These are phyloP conservation scores for Drosophila quadrilineata DNA, from an alignment of 1,140 invertebrate genomes.

Conservation along the genomic window DNA sequence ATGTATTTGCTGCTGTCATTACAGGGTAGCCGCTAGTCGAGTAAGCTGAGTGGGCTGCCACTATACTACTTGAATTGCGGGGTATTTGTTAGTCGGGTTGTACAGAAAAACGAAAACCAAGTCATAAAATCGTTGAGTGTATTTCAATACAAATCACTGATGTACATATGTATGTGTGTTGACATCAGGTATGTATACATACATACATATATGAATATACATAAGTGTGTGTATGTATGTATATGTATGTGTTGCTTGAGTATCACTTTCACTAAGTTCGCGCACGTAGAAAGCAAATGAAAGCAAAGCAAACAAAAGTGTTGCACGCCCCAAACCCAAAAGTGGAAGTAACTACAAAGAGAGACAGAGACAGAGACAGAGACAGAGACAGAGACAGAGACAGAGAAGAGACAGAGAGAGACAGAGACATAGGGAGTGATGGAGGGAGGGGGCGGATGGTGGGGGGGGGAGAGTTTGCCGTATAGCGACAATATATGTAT, in stretches of 20 bases:
- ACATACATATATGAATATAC: too few relatives aligned
- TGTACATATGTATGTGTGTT: slow-evolving; percentile 32
- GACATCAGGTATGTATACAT: too few relatives aligned
- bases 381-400: slow-evolving; percentile 1
- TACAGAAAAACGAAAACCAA: too few relatives aligned
- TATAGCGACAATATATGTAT: background rate
- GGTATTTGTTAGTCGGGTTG: too few relatives aligned
- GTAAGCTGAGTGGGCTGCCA: too few relatives aligned
- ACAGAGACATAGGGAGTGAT: slow-evolving; percentile 11
- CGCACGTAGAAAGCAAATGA: slow-evolving; percentile 75
- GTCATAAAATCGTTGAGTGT: too few relatives aligned
- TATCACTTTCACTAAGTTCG: slow-evolving; percentile 73
- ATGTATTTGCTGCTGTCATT: too few relatives aligned
- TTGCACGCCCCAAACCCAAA: slow-evolving; percentile 45
- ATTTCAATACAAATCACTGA: too few relatives aligned
- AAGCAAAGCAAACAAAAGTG: slow-evolving; percentile 58
- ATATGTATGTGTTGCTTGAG: slow-evolving; percentile 27
- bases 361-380: slow-evolving; percentile 4
- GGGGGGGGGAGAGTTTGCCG: too few relatives aligned
- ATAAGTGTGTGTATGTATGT: slow-evolving; percentile 2
- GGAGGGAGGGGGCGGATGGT: too few relatives aligned
- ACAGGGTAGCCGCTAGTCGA: too few relatives aligned
- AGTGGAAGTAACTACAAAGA: slow-evolving; percentile 34
- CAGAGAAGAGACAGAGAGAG: slow-evolving; percentile 8
- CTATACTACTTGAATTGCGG: too few relatives aligned